Base-by-base conservation (phyloP, 2,797 vertebrate genomes). In the Crocidura indochinensis region DNA sequence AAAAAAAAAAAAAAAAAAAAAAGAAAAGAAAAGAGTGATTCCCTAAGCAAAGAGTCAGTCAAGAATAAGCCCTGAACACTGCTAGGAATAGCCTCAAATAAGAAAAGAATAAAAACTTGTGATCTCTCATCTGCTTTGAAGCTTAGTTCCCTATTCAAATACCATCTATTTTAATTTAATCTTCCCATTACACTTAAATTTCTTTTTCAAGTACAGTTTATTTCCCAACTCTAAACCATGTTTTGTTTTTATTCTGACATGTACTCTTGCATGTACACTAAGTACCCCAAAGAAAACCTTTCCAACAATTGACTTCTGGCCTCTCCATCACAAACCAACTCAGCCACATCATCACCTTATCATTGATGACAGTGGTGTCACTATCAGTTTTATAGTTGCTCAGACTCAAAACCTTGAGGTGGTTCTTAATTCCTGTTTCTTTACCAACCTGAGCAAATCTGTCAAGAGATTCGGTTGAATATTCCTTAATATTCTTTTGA, bases 141-240 rank as follows among this genome's bases (percentile, higher is more conserved):
- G 49, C 14, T 51, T 51, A 51, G 7, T 79, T 72, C 9, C 49
- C 65, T 22, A 10, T 74, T 60, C 46, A 49, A 81, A 74, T 20
- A 71, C 22, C 11, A 19, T 14, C 12, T 51, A 51, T 15, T 10
- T 51, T 51, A 10, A 51, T 51, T 46, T 1, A 11, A 22, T 64
- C 5, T 38, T 78, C 67, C n/a, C 22, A 10, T 78, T 38, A 60
- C 24, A 72, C 29, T 94, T 65, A 60, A 53, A n/a, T 81, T 79
- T 71, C 53, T 10, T 62, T 24, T 86, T 81, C 74, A 5, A 68
- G 49, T 17, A 7, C 47, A 75, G 53, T 44, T 19, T 62, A 74
- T 71, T 74, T 62, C 29, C 47, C 31, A 67, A 75, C 74, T 22
- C 38, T 53, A 75, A 86, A 78, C 49, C 24, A 26, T 20, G 8